Evolutionary conservation across 2,797 vertebrate genomes (phyloP).

Genomic region (Hypotaenidia okinawae): DNA sequence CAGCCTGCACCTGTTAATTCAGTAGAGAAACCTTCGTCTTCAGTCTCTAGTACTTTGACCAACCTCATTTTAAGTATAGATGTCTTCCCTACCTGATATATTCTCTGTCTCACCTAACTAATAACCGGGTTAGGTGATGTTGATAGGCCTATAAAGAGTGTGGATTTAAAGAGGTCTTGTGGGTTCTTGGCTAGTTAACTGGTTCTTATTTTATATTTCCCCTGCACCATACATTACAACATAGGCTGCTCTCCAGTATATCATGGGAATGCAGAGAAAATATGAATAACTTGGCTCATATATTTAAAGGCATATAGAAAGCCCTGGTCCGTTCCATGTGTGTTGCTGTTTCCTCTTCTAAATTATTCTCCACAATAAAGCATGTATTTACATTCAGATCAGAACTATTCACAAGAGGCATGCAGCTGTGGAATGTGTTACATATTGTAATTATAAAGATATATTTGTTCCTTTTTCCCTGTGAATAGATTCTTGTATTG

Average conservation of each 20-base stretch:
- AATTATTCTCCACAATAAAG: conserved; percentile 26
- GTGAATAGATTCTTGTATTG: conserved; percentile 61
- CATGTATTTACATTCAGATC: conserved; percentile 54
- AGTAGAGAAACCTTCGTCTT: not conserved
- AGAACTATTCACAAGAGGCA: conserved; percentile 45
- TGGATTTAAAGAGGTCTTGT: not conserved
- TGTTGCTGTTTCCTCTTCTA: conserved; percentile 17
- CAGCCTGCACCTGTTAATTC: too few relatives aligned
- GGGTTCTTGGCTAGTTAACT: not conserved
- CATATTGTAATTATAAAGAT: conserved; percentile 57
- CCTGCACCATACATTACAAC: not conserved
- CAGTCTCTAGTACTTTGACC: not conserved
- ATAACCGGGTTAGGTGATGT: not conserved
- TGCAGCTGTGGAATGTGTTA: conserved; percentile 38
- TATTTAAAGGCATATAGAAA: conserved; percentile 6
- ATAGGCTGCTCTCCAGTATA: not conserved
- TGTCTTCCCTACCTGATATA: not conserved
- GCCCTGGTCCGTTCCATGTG: not conserved
- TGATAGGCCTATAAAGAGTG: not conserved
- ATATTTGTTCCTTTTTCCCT: conserved; percentile 29
- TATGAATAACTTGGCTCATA: not conserved
- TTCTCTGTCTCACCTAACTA: not conserved
- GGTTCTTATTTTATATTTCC: not conserved
- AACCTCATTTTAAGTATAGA: not conserved
- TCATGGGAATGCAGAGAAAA: not conserved